These are phyloP conservation scores for Tragelaphus strepsiceros DNA, from an alignment of 2,113 vertebrate genomes.

Conservation along the genomic window DNA sequence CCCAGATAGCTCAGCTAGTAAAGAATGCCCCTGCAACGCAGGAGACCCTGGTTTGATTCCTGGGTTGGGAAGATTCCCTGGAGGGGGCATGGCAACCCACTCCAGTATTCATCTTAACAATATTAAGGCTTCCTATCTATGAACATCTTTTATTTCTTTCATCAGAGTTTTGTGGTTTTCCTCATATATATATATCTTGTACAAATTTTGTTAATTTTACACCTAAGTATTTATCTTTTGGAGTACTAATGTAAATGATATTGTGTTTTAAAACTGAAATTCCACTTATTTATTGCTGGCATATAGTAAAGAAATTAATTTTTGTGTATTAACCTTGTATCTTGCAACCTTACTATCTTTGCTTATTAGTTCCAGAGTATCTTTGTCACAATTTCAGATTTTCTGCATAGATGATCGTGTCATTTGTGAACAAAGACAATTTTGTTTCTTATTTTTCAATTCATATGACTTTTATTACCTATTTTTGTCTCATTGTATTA, in stretches of 20 bases:
- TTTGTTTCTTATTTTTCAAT: background rate
- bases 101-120: background rate
- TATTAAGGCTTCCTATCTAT: background rate
- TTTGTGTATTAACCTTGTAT: background rate
- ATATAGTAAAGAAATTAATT: background rate
- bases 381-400: background rate
- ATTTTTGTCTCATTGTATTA: background rate
- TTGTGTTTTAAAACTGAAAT: slow-evolving; percentile 6
- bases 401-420: background rate
- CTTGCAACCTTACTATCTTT: background rate
- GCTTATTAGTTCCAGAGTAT: background rate
- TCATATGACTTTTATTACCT: background rate
- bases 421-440: background rate
- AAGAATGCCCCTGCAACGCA: background rate
- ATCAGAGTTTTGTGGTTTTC: background rate
- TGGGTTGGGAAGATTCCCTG: background rate
- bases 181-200: background rate
- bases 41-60: background rate
- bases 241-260: background rate
- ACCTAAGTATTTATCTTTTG: background rate
- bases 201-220: background rate
- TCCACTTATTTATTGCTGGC: background rate
- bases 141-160: background rate
- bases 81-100: background rate
- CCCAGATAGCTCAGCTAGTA: background rate